These are phyloP conservation scores for Apogon talboti DNA, from an alignment of 2,797 vertebrate species.

Conservation along the genomic window DNA sequence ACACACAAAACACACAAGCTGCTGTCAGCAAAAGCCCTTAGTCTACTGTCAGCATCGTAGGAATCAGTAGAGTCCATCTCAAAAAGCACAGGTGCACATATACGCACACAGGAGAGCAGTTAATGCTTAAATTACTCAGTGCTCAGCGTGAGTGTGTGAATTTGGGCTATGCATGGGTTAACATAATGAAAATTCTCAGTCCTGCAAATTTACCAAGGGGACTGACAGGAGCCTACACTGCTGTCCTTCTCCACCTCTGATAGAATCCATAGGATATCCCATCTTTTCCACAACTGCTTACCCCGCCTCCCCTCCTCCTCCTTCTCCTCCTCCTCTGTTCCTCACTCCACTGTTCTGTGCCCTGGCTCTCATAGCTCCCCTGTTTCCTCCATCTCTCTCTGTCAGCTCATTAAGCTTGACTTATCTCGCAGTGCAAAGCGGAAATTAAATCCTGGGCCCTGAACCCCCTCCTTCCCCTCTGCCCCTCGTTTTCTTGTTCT, in stretches of 20 bases:
- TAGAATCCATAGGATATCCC: constrained; percentile 54
- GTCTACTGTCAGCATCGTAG: constrained; percentile 52
- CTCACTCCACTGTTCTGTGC: constrained; percentile 39
- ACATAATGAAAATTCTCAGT: constrained; percentile 14
- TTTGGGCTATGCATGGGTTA: neutral
- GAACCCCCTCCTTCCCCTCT: constrained; percentile 49
- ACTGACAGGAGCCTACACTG: constrained; percentile 19
- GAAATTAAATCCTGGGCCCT: constrained; percentile 79
- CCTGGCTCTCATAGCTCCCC: constrained; percentile 50
- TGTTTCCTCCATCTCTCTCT: constrained; percentile 67
- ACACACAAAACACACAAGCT: constrained; percentile 17
- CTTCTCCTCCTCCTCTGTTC: constrained; percentile 36
- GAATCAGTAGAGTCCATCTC: constrained; percentile 36
- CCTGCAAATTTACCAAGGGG: neutral
- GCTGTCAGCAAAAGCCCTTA: constrained; percentile 52
- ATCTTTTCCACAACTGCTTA: constrained; percentile 28
- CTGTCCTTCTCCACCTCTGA: constrained; percentile 38
- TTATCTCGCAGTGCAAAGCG: constrained; percentile 77
- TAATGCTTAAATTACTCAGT: constrained; percentile 22
- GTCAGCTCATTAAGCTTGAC: constrained; percentile 82
- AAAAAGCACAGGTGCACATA: constrained; percentile 13
- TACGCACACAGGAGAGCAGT: constrained; percentile 1
- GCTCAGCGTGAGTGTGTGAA: constrained; percentile 22
- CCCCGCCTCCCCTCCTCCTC: constrained; percentile 39
- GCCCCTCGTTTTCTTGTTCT: constrained; percentile 51